Conservation (phyloP, 2,797 vertebrate species). For the Rallus crepitans region DNA sequence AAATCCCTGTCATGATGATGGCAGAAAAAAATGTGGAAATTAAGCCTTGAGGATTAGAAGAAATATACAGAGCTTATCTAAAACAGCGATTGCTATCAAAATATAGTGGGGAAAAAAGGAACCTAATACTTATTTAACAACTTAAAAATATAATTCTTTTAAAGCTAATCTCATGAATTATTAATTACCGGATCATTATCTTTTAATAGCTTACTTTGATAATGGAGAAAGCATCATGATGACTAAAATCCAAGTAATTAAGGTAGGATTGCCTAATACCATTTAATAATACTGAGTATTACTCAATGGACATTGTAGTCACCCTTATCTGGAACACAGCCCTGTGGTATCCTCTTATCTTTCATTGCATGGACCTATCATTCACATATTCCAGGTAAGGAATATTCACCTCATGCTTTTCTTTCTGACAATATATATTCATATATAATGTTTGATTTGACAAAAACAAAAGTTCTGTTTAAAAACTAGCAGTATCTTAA, state of each 20-base stretch:
- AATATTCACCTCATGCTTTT: neutral
- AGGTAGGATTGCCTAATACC: neutral
- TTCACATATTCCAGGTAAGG: neutral
- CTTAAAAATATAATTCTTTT: constrained; percentile 11
- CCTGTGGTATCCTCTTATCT: neutral
- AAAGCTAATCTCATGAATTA: constrained; percentile 8
- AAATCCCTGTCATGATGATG: neutral
- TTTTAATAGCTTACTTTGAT: constrained; percentile 22
- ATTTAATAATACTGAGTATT: neutral
- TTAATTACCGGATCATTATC: neutral
- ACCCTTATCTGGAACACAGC: neutral
- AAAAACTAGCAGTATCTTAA: neutral
- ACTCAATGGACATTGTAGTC: neutral
- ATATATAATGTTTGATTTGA: neutral
- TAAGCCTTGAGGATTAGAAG: neutral
- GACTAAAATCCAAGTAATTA: neutral
- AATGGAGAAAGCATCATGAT: neutral
- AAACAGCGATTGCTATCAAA: neutral
- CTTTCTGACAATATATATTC: neutral
- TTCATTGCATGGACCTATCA: neutral
- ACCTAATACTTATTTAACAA: neutral
- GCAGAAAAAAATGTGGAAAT: neutral
- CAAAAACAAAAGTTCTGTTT: neutral
- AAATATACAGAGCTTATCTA: neutral
- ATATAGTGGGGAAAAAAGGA: neutral